Evolutionary conservation across 2,797 vertebrate species (phyloP), one percentile per base, ranked within the genome.

Genomic region (Catamblyrhynchus diadema): DNA sequence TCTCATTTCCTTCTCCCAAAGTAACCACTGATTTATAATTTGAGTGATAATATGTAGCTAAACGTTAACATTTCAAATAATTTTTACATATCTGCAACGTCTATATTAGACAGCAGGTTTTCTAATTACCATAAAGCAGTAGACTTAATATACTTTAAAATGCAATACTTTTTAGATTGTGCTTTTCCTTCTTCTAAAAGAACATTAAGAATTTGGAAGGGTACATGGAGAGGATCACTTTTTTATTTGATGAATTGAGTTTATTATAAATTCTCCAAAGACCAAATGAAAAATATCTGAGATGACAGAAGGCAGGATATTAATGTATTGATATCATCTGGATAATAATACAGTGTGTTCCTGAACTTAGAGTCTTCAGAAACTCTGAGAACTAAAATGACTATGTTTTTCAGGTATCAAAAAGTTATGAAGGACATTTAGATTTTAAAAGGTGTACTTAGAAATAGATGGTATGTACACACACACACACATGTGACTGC

Each of bases 291-390:
- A 86, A 88, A 75, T 86, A 72, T 88, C 87, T 93, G 77, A 84
- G 80, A 90, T 70, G 62, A 37, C 51, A 88, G 73, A 94, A 94
- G 51, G 35, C 91, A 97, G 96, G 95, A 97, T 97, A 97, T 97
- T 96, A 97, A 79, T 54, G 48, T 70, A 72, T 42, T 73, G 95
- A 97, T 97, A 97, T 16, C 2, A 97, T 97, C 96, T 94, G 60
- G 85, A 28, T 90, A 94, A 93, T 90, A 95, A 95, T 81, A 93
- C 85, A 91, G 14, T 28, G 44, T 77, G 91, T 95, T 86, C 91
- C 77, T 70, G 56, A 90, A 59, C 69, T 86, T 64, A 41, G 67
- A 92, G 6, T 64, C 88, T 84, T 84, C 83, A 90, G 69, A 97
- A 93, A 80, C 78, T 92, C 67, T 57, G 57, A 79, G 51, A 88